Percentiles rank a stretch among this genome's conserved stretches.
Conservation (phyloP, 1,140 invertebrate species). For the Drosophila erecta region DNA sequence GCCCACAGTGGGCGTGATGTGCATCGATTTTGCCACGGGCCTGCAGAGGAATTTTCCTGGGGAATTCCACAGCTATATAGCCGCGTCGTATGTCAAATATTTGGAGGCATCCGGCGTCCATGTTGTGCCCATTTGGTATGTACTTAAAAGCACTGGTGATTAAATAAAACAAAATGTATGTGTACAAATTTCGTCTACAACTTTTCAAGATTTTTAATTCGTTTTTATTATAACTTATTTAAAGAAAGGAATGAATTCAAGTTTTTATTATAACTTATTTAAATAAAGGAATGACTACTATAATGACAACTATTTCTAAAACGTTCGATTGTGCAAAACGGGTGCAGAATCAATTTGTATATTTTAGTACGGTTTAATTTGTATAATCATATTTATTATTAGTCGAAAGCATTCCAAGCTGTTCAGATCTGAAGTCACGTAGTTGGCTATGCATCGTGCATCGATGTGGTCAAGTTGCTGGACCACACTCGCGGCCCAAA, state of each 20-base stretch:
- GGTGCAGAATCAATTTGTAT: neutral
- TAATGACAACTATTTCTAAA: too few species aligned
- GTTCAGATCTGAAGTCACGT: neutral
- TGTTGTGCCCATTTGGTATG: constrained; percentile 93
- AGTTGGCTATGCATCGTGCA: constrained; percentile 14
- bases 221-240: too few species aligned
- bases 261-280: too few species aligned
- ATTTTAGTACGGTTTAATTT: neutral
- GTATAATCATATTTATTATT: neutral
- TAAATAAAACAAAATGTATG: too few species aligned
- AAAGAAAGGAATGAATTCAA: too few species aligned
- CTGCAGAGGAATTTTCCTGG: constrained; percentile 83
- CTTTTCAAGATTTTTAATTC: too few species aligned
- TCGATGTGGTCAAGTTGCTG: constrained; percentile 36
- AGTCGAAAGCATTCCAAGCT: neutral
- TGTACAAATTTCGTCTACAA: too few species aligned
- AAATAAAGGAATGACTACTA: too few species aligned
- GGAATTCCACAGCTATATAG: constrained; percentile 89
- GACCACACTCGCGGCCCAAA: neutral
- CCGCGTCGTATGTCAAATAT: constrained; percentile 94
- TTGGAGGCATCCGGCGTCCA: constrained; percentile 92
- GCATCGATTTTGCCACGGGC: constrained; percentile 87
- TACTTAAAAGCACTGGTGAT: too few species aligned
- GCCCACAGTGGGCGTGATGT: constrained; percentile 87
- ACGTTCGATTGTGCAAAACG: neutral